Conservation (phyloP, 2,113 vertebrate genomes). For the Vidua chalybeata region DNA sequence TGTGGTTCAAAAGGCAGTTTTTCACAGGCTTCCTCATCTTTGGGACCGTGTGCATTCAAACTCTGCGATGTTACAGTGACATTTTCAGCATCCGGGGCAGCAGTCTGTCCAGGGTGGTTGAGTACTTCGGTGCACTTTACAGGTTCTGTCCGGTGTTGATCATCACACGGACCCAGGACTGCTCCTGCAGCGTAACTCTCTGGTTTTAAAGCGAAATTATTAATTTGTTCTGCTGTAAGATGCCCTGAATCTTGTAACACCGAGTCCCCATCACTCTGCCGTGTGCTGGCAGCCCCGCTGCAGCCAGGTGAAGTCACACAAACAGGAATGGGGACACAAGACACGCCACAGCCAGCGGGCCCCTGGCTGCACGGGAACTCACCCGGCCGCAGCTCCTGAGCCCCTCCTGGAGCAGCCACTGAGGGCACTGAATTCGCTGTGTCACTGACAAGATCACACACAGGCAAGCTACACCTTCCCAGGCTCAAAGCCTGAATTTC, state of each 20-base stretch:
- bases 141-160: background rate
- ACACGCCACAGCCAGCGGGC: conserved; percentile 74
- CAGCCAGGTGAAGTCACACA: background rate
- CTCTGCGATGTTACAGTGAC: conserved; percentile 10
- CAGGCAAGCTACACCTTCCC: conserved; percentile 80
- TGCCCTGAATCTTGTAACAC: conserved; percentile 1
- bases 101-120: background rate
- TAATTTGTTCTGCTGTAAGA: conserved; percentile 32
- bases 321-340: conserved; percentile 43
- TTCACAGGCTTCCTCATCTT: conserved; percentile 21
- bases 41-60: background rate
- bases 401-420: conserved; percentile 72
- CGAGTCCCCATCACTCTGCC: background rate
- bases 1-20: conserved; percentile 9
- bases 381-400: conserved; percentile 70
- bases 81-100: background rate
- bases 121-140: background rate
- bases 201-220: conserved; percentile 34
- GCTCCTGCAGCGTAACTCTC: background rate
- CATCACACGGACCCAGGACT: background rate
- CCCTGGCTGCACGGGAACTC: conserved; percentile 69
- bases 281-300: background rate
- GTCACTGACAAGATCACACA: conserved; percentile 92
- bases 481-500: conserved; percentile 74
- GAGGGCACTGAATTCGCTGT: conserved; percentile 78